Evolutionary conservation across 53 echinoderm and acorn worm genomes (phyloP).

Genomic region (Astropecten irregularis): DNA sequence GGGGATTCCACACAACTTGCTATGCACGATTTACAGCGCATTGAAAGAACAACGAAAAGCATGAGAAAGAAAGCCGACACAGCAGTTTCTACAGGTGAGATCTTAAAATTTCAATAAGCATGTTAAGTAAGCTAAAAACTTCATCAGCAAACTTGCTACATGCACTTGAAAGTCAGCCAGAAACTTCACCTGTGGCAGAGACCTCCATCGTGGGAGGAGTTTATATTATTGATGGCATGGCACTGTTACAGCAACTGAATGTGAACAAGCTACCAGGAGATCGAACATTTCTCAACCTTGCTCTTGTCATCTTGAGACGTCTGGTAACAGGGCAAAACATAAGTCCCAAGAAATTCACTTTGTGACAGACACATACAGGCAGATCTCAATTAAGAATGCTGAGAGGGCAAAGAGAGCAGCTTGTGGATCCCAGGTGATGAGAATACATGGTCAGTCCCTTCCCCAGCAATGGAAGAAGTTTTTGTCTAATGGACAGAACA

Average conservation of each 20-base stretch:
- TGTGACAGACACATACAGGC: conserved; percentile 28
- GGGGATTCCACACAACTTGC: conserved; percentile 26
- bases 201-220: no score
- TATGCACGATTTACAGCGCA: conserved; percentile 45
- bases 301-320: background rate
- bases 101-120: no score
- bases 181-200: no score
- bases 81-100: background rate
- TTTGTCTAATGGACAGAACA: conserved; percentile 23
- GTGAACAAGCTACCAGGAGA: background rate
- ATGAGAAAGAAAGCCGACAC: background rate
- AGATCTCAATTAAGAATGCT: conserved; percentile 47
- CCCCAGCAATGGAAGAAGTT: conserved; percentile 61
- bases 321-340: conserved; percentile 12
- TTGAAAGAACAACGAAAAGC: conserved; percentile 1
- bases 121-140: no score
- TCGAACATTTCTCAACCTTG: conserved; percentile 26
- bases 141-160: no score
- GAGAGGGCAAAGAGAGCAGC: conserved; percentile 39
- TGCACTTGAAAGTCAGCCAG: no score
- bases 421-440: background rate
- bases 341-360: conserved; percentile 21
- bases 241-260: background rate
- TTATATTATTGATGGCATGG: conserved; percentile 44
- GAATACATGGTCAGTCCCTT: conserved; percentile 23